Conservation (phyloP, 2,797 vertebrate species). For the Phrynocephalus guinanensis region DNA sequence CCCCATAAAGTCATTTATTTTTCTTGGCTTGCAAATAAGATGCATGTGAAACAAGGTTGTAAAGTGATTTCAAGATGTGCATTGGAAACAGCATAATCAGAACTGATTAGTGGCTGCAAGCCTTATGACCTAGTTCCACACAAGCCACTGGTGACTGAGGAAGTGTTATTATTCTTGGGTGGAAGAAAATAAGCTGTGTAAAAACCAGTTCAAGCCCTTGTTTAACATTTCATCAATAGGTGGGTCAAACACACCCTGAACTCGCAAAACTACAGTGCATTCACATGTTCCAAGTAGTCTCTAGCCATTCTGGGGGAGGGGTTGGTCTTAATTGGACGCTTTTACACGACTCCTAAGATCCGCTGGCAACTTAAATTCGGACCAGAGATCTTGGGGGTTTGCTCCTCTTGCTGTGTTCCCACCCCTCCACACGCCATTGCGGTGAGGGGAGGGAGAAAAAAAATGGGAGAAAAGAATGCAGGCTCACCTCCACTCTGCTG, state of each 20-base stretch:
- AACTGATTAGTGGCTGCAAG: not conserved
- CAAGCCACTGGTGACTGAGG: not conserved
- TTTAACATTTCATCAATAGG: not conserved
- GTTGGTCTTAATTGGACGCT: no score
- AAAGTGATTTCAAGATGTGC: not conserved
- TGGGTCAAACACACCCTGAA: not conserved
- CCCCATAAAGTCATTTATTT: not conserved
- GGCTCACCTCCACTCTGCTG: no score
- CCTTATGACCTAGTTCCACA: not conserved
- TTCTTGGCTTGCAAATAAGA: not conserved
- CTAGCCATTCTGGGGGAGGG: not conserved
- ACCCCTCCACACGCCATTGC: no score
- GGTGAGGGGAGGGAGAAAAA: no score
- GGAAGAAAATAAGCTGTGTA: not conserved
- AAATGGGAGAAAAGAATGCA: no score
- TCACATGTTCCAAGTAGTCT: not conserved
- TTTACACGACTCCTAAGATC: no score
- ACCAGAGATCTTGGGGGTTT: no score
- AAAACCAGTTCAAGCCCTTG: not conserved
- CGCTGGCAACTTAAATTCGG: no score
- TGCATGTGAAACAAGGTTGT: not conserved
- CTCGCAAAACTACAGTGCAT: not conserved
- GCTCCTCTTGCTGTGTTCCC: no score
- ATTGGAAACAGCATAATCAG: slow-evolving; percentile 3
- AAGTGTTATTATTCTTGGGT: not conserved